Percentiles rank a stretch among this genome's conserved stretches.
These are phyloP conservation scores for Proctacanthus coquilletti DNA, from an alignment of 1,140 invertebrate genomes.

Conservation along the genomic window DNA sequence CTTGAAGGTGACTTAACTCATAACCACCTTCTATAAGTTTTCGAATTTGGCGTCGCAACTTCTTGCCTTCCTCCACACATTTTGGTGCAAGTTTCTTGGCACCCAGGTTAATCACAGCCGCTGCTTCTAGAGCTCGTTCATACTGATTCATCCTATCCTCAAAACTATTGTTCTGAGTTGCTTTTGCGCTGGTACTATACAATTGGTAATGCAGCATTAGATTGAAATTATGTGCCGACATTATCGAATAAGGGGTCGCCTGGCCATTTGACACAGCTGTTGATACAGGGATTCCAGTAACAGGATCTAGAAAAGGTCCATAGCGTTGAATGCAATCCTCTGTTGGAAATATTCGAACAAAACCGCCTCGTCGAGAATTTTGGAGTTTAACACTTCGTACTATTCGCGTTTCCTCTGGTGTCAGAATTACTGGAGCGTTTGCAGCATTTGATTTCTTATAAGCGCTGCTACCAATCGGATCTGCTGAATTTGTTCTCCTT, in stretches of 20 bases:
- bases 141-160: constrained; percentile 25
- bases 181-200: constrained; percentile 19
- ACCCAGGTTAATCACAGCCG: constrained; percentile 15
- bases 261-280: constrained; percentile 41
- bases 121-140: constrained; percentile 19
- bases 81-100: constrained; percentile 18
- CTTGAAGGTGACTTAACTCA: constrained; percentile 38
- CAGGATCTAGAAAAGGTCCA: constrained; percentile 39
- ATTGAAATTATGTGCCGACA: constrained; percentile 58
- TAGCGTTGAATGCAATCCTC: constrained; percentile 73
- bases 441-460: background rate
- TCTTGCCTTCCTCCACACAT: constrained; percentile 19
- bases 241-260: constrained; percentile 36
- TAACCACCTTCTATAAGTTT: constrained; percentile 23
- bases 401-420: constrained; percentile 63
- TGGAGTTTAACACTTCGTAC: constrained; percentile 64
- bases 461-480: constrained; percentile 26
- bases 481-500: constrained; percentile 50
- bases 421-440: constrained; percentile 32
- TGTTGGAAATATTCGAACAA: constrained; percentile 82
- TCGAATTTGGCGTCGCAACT: constrained; percentile 19
- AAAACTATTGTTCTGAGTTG: constrained; percentile 16
- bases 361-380: constrained; percentile 70
- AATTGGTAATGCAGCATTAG: constrained; percentile 48
- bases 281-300: constrained; percentile 51